Base-by-base conservation (phyloP, 2,888 invertebrate species). In the Shargacucullia verbasci region DNA sequence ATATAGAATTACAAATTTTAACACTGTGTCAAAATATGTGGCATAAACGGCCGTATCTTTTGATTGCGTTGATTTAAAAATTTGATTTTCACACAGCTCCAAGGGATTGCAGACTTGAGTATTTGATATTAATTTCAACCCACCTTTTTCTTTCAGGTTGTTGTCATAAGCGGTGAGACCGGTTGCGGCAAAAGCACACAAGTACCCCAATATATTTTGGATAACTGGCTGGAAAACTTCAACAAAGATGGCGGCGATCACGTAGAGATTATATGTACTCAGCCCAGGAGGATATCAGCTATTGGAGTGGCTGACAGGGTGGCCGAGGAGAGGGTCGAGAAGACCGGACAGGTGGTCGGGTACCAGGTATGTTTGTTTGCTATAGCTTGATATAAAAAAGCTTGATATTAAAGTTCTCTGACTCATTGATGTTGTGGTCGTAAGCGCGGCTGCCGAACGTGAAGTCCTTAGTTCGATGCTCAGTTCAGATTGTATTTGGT, bases 121-220 rank as follows among this genome's bases (percentile, higher is more conserved):
- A n/a, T n/a, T n/a, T n/a, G n/a, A n/a, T n/a, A n/a, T n/a, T n/a
- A n/a, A n/a, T n/a, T n/a, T n/a, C n/a, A n/a, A n/a, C n/a, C n/a
- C n/a, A n/a, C n/a, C n/a, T n/a, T n/a, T n/a, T n/a, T n/a, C 7
- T 29, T 29, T 2, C 87, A 95, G 92, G 95, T 96, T 4, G 90
- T 96, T 13, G 97, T 98, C 0, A 96, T 98, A 70, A 97, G 97
- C 41, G 98, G 98, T 2, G 97, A 97, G 84, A 98, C 98, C 0
- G 98, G 97, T 0, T 97, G 97, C 76, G 97, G 97, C 45, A 97
- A 97, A 87, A 97, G 96, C 81, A 97, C 97, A 0, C 97, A 99
- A 95, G 96, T 99, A n/a, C 98, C 99, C 0, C 99, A 99, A 87
- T 98, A 97, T 88, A 96, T 99, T 41, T 86, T 99, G 27, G 99